These are phyloP conservation scores for Silurus meridionalis DNA, from an alignment of 2,113 vertebrate species.

Conservation along the genomic window DNA sequence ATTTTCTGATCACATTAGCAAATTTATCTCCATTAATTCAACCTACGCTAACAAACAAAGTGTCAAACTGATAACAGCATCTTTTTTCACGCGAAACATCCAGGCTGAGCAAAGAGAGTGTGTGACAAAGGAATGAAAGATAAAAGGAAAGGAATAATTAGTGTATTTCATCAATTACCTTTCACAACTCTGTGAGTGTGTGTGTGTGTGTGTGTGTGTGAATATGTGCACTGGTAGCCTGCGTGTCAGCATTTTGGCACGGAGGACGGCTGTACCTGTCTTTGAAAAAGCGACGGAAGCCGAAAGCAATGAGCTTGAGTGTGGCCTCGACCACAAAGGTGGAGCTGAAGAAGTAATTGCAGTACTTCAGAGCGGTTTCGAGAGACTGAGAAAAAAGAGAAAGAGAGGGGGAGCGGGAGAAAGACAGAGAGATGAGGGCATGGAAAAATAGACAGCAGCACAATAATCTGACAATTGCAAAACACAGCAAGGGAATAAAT, in stretches of 20 bases:
- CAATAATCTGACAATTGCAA: background rate
- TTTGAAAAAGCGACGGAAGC: slow-evolving; percentile 95
- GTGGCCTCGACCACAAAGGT: slow-evolving; percentile 94
- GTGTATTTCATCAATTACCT: slow-evolving; percentile 14
- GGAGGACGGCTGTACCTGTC: slow-evolving; percentile 78
- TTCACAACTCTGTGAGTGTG: background rate
- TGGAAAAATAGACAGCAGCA: background rate
- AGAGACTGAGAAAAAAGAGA: slow-evolving; percentile 77
- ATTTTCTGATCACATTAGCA: background rate
- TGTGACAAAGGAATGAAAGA: background rate
- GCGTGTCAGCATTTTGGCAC: background rate
- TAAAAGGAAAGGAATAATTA: slow-evolving; percentile 20
- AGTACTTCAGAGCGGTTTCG: slow-evolving; percentile 91
- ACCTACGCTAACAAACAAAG: slow-evolving; percentile 31
- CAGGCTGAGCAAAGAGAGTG: slow-evolving; percentile 1
- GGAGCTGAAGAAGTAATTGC: slow-evolving; percentile 97
- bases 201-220: background rate
- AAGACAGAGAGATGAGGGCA: slow-evolving; percentile 2
- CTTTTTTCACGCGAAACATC: background rate
- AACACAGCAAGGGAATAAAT: background rate
- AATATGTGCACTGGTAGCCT: background rate
- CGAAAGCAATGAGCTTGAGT: slow-evolving; percentile 92
- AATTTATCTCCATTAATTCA: slow-evolving; percentile 7
- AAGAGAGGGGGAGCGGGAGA: background rate
- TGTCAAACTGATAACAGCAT: slow-evolving; percentile 6